Percentiles rank a stretch among this genome's conserved stretches.
Evolutionary conservation across 2,888 invertebrate genomes (phyloP).

Genomic region (Caenorhabditis panamensis): DNA sequence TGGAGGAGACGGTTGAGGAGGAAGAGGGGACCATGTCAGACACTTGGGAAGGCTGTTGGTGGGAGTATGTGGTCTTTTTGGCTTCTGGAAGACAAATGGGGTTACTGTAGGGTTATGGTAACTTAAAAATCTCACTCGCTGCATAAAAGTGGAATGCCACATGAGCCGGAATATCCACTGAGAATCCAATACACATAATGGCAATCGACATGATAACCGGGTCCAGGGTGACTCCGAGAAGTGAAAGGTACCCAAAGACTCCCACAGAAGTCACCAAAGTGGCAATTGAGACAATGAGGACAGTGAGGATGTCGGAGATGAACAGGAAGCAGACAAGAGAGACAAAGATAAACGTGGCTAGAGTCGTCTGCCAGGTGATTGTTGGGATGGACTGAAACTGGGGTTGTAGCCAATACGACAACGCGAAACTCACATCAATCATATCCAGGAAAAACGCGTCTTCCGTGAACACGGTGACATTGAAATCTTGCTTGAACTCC

Average conservation of each 20-base stretch:
- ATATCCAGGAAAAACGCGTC: constrained; percentile 72
- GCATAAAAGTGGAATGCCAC: constrained; percentile 66
- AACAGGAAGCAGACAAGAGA: constrained; percentile 59
- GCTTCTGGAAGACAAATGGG: constrained; percentile 43
- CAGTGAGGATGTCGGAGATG: constrained; percentile 57
- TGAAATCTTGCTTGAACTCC: constrained; percentile 63
- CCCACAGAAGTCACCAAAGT: constrained; percentile 60
- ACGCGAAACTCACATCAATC: constrained; percentile 58
- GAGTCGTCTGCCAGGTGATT: constrained; percentile 66
- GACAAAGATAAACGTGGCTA: constrained; percentile 61
- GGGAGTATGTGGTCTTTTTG: constrained; percentile 25
- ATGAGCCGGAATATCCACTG: constrained; percentile 68
- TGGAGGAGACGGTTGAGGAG: background rate
- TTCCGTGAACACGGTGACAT: constrained; percentile 70
- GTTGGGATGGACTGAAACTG: constrained; percentile 64
- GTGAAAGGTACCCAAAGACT: constrained; percentile 60
- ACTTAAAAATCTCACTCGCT: constrained; percentile 63
- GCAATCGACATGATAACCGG: constrained; percentile 64
- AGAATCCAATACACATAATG: constrained; percentile 67
- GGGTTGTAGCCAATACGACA: background rate
- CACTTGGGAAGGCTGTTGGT: constrained; percentile 34
- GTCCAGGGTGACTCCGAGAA: constrained; percentile 62
- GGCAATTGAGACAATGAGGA: constrained; percentile 56
- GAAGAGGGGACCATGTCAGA: background rate
- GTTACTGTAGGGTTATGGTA: no score